Base-by-base conservation (phyloP, 2,797 vertebrate species). In the Psittacula echo region DNA sequence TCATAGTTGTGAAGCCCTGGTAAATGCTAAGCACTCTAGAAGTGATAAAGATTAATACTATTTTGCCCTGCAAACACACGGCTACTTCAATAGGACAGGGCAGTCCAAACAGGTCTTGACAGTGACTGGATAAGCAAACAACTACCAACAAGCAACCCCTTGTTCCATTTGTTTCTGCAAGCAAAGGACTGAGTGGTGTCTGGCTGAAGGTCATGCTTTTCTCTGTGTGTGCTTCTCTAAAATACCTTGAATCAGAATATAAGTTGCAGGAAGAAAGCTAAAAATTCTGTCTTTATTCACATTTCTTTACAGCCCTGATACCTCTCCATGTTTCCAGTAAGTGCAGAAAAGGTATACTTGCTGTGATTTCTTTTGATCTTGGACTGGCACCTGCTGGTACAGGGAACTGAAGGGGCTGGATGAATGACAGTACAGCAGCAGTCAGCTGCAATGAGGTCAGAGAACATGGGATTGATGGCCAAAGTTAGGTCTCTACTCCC, bases 1-100 rank as follows among this genome's bases (percentile, higher is more conserved):
- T 85, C 41, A 13, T 53, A 73, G 82, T 87, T 90, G 74, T 71
- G 34, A 82, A 88, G 41, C 32, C 24, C 56, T 71, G 71, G 20
- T 71, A 93, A 92, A 90, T 37, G 32, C 58, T 87, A 84, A 83
- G 24, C 56, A 65, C 27, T 37, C 17, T 32, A 37, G 58, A 48
- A 77, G 64, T 54, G 53, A 42, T 89, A 65, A 82, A 79, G 81
- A 85, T 96, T 85, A 91, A 71, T 89, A 61, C 27, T 78, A 65
- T 87, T 90, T 93, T 76, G 14, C 48, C 58, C 73, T 66, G 67
- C 42, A 79, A 82, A 27, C 48, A 76, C 51, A 66, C 0, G 3
- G 53, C 19, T 77, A 24, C 68, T 92, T 84, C 53, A 71, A 30
- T 24, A 58, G 65, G 21, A 71, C 0, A 3, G 62, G 18, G 50